These are phyloP conservation scores for Danio tinwini DNA, from an alignment of 2,797 vertebrate genomes.

Conservation along the genomic window DNA sequence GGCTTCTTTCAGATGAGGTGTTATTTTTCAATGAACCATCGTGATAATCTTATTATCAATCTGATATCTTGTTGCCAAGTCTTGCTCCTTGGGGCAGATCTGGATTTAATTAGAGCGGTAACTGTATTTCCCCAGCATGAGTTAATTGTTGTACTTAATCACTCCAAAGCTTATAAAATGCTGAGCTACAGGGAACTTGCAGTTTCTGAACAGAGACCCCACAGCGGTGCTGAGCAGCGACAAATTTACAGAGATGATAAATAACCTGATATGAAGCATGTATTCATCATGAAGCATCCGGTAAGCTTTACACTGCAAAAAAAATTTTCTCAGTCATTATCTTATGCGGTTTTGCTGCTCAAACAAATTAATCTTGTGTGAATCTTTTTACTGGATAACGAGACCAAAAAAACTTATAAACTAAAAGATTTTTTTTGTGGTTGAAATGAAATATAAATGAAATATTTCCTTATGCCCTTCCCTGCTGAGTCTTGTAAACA, in stretches of 20 bases:
- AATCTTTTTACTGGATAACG: not conserved
- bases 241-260: conserved; percentile 28
- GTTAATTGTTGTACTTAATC: conserved; percentile 41
- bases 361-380: not conserved
- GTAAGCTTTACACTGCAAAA: conserved; percentile 2
- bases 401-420: not conserved
- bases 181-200: conserved; percentile 28
- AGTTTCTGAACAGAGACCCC: conserved; percentile 28
- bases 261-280: conserved; percentile 22
- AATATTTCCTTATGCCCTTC: conserved; percentile 1
- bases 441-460: not conserved
- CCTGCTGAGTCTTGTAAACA: conserved; percentile 13
- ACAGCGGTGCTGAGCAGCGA: conserved; percentile 25
- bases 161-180: conserved; percentile 24
- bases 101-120: conserved; percentile 31
- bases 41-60: not conserved
- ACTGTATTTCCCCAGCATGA: conserved; percentile 23
- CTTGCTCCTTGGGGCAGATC: conserved; percentile 10
- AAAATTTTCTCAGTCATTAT: conserved; percentile 8
- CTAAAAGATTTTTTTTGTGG: not conserved
- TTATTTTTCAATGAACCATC: not conserved
- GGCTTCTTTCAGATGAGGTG: not conserved
- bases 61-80: conserved; percentile 9
- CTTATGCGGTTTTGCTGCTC: not conserved
- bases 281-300: conserved; percentile 28